Conservation (phyloP, 2,113 vertebrate genomes). For the Grammomys surdaster region DNA sequence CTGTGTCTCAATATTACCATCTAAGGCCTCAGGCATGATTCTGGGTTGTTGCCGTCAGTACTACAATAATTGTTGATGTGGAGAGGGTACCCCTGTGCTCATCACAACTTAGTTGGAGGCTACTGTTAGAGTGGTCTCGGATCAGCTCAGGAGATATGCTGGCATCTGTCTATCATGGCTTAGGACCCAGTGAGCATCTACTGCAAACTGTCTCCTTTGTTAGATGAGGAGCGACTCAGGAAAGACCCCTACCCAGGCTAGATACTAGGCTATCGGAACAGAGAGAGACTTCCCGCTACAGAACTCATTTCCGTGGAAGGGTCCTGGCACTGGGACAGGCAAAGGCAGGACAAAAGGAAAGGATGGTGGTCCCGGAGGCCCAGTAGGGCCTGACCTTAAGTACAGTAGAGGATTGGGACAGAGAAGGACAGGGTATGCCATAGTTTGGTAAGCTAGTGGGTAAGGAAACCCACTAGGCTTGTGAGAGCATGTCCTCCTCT, state of each 20-base stretch:
- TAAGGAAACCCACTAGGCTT: too few species aligned
- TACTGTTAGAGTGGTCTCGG: background rate
- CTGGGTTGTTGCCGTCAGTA: background rate
- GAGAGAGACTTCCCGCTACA: background rate
- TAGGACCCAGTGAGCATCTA: background rate
- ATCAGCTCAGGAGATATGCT: background rate
- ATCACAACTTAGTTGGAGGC: background rate
- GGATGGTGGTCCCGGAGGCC: too few species aligned
- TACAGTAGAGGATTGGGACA: background rate
- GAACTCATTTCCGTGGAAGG: background rate
- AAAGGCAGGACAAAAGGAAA: background rate
- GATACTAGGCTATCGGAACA: background rate
- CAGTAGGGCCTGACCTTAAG: background rate
- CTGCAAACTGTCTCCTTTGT: background rate
- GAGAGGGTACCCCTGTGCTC: background rate
- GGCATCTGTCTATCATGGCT: background rate
- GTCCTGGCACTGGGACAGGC: background rate
- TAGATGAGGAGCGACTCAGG: background rate
- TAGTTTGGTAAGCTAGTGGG: background rate
- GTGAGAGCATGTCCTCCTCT: background rate
- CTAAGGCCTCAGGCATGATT: background rate
- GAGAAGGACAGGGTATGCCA: background rate
- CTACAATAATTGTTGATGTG: background rate
- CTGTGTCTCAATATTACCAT: background rate
- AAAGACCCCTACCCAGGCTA: background rate